phyloP scores from a whole-genome alignment of 2,797 vertebrate species.

The Nannoperca obscura region DNA sequence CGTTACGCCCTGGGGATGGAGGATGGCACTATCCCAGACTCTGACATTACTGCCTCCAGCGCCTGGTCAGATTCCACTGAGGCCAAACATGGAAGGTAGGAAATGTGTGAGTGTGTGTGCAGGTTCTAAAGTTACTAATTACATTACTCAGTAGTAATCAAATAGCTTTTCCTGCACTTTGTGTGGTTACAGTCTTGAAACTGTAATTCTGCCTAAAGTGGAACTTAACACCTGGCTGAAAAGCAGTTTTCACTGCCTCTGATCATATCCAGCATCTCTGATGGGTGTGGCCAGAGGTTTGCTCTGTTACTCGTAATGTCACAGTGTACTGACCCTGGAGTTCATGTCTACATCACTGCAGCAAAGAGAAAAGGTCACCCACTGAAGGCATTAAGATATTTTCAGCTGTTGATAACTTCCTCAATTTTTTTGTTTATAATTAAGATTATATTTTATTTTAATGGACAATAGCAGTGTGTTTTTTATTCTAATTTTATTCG shows the following conservation, averaged over 20 bases:
- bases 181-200: slow-evolving; percentile 11
- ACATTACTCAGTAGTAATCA: neutral
- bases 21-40: slow-evolving; percentile 92
- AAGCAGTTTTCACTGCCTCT: slow-evolving; percentile 2
- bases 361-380: neutral
- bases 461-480: neutral
- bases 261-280: neutral
- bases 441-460: neutral
- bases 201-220: slow-evolving; percentile 8
- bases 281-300: neutral
- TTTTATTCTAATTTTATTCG: too few relatives aligned
- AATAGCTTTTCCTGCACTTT: neutral
- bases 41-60: slow-evolving; percentile 93
- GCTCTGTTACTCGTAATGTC: slow-evolving; percentile 7
- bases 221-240: neutral
- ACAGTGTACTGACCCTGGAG: neutral
- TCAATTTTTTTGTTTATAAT: neutral
- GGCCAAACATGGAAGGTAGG: slow-evolving; percentile 93
- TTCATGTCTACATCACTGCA: neutral
- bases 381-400: too few relatives aligned
- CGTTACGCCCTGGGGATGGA: slow-evolving; percentile 96
- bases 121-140: slow-evolving; percentile 1
- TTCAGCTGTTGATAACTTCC: neutral
- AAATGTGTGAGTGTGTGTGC: slow-evolving; percentile 8
- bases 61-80: slow-evolving; percentile 96